These are phyloP conservation scores for Eupleurogrammus muticus DNA, from an alignment of 2,797 vertebrate genomes.

Conservation along the genomic window DNA sequence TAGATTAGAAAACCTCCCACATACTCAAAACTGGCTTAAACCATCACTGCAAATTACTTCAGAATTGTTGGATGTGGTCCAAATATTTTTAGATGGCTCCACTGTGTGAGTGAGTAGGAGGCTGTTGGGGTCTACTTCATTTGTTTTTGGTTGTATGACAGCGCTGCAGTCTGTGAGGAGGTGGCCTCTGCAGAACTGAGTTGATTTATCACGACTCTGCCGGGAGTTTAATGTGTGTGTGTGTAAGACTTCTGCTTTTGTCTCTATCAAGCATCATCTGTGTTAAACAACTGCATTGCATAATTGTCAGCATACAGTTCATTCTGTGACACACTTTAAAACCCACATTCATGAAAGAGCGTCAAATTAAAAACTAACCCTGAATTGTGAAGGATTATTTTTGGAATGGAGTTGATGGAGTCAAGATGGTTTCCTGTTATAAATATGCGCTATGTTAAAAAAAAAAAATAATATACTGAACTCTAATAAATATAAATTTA, in stretches of 20 bases:
- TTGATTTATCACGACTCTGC: slow-evolving; percentile 44
- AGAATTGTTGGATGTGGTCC: slow-evolving; percentile 4
- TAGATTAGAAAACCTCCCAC: not conserved
- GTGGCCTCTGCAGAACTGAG: slow-evolving; percentile 35
- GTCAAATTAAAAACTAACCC: slow-evolving; percentile 40
- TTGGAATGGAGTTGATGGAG: slow-evolving; percentile 26
- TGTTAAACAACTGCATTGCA: slow-evolving; percentile 40
- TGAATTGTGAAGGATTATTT: slow-evolving; percentile 48
- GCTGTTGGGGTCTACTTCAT: slow-evolving; percentile 14
- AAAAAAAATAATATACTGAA: too few species aligned
- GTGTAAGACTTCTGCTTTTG: slow-evolving; percentile 11
- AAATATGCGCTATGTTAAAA: slow-evolving; percentile 10
- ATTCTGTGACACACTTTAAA: slow-evolving; percentile 42
- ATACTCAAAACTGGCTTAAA: slow-evolving; percentile 8
- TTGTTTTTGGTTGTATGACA: slow-evolving; percentile 26
- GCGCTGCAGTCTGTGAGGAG: slow-evolving; percentile 33
- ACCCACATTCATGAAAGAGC: slow-evolving; percentile 45
- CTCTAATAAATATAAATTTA: too few species aligned
- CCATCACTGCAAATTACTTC: not conserved
- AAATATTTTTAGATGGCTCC: slow-evolving; percentile 8
- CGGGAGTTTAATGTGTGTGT: not conserved
- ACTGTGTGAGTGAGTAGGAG: slow-evolving; percentile 15
- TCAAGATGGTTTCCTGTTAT: slow-evolving; percentile 16
- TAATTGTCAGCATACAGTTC: slow-evolving; percentile 20
- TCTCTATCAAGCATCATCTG: slow-evolving; percentile 27